Evolutionary conservation across 2,113 vertebrate species (phyloP), one percentile per base, ranked within the genome.

Genomic region (Hippocampus comes): DNA sequence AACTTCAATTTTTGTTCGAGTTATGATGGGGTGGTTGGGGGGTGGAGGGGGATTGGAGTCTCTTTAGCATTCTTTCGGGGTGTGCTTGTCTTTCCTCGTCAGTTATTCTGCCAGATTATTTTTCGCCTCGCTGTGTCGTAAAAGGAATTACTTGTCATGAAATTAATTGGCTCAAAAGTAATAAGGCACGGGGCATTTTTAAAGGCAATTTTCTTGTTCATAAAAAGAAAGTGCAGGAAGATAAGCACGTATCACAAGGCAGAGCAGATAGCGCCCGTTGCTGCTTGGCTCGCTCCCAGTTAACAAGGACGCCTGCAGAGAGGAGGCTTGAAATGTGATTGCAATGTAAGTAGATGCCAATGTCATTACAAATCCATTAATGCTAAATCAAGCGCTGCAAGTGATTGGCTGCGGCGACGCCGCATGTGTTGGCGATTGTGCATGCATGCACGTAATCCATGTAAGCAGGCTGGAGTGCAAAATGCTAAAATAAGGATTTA

Each of bases 131-230:
- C 76, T 17, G 27, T 81, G 82, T 77, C 49, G 8, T 66, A 43
- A 72, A 79, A 68, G 68, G 67, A 84, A 80, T 87, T 85, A 69
- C 84, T 87, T 87, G 81, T 81, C 82, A 74, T 74, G 68, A 80
- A 88, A 88, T 89, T 87, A 89, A 91, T 87, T 90, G 87, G 72
- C 61, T 74, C 65, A 84, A 78, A 82, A 84, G 73, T 85, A 90
- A 88, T 89, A 82, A 84, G 72, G 82, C 78, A 79, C 75, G 56
- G 74, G 74, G 72, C 61, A 63, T 85, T 86, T 66, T 82, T 75
- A 82, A 84, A 80, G 79, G 77, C 81, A 87, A 87, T 89, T 90
- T 90, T 82, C 78, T 84, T 73, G 73, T 34, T 80, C 80, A 79
- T 84, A 87, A 87, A 84, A 75, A 76, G 75, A 84, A 89, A 88